A percentile compares a stretch with the other conserved stretches of the same genome.
Evolutionary conservation across 2,113 vertebrate species (phyloP).

Genomic region (Siniperca chuatsi): DNA sequence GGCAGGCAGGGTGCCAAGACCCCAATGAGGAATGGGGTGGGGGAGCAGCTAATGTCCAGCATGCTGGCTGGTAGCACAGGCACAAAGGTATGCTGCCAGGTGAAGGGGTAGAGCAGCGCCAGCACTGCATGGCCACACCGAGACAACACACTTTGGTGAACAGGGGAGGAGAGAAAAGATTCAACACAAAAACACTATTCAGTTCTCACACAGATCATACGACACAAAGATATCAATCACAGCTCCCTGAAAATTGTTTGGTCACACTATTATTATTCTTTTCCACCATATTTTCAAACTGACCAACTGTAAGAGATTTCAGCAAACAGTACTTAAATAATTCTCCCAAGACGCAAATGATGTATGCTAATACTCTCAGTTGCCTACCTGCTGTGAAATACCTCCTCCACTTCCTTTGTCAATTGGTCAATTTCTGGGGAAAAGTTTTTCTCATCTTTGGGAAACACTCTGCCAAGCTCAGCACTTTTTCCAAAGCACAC

Average conservation of each 20-base stretch:
- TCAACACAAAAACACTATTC: constrained; percentile 3
- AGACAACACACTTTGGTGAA: constrained; percentile 89
- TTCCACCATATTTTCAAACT: constrained; percentile 5
- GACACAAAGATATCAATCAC: not conserved
- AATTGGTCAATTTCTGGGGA: not conserved
- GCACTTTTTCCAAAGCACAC: not conserved
- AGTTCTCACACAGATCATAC: constrained; percentile 18
- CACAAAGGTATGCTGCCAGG: constrained; percentile 98
- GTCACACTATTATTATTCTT: not conserved
- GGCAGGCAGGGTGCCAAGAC: constrained; percentile 92
- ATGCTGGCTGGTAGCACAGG: constrained; percentile 94
- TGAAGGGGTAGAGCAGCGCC: constrained; percentile 96
- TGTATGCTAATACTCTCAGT: not conserved
- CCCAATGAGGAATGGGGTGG: constrained; percentile 96
- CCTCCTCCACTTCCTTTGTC: not conserved
- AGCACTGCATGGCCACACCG: constrained; percentile 94
- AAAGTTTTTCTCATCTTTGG: not conserved
- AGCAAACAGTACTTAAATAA: not conserved
- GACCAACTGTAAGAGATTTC: not conserved
- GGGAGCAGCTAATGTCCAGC: constrained; percentile 98
- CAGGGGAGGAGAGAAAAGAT: not conserved
- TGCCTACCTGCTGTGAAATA: not conserved
- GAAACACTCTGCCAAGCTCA: constrained; percentile 11
- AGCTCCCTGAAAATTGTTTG: not conserved
- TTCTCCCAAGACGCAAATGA: not conserved